Conservation (phyloP, 2,888 invertebrate genomes). For the Andrena flavipes region DNA sequence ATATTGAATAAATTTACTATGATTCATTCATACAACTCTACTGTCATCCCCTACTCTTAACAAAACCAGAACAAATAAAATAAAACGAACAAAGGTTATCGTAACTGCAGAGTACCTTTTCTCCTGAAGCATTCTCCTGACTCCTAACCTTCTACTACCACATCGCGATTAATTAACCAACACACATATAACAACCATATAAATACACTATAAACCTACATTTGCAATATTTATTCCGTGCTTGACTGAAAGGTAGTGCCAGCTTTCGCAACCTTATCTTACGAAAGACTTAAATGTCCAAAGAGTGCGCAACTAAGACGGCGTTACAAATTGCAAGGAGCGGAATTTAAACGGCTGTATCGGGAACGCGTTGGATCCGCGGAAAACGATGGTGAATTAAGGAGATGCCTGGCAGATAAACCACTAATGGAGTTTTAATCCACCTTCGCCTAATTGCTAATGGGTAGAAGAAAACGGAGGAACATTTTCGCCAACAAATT, state of each 20-base stretch:
- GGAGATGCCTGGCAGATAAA: slow-evolving; percentile 69
- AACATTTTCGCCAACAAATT: slow-evolving; percentile 54
- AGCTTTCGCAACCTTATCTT: neutral
- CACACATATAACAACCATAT: neutral
- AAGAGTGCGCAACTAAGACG: neutral
- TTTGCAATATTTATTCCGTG: neutral
- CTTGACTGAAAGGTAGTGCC: neutral
- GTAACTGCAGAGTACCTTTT: too few relatives aligned
- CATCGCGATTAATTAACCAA: neutral
- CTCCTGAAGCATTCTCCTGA: neutral
- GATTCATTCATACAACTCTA: too few relatives aligned
- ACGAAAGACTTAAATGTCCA: neutral
- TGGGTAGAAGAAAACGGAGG: slow-evolving; percentile 40
- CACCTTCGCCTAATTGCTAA: slow-evolving; percentile 73
- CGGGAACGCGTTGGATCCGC: neutral
- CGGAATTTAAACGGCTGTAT: neutral
- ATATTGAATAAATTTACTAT: too few relatives aligned
- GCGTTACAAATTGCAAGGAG: neutral
- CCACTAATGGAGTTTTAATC: slow-evolving; percentile 76
- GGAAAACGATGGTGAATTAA: neutral
- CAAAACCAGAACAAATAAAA: too few relatives aligned
- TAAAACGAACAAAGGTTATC: neutral
- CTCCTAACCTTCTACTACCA: neutral
- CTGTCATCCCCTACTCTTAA: too few relatives aligned
- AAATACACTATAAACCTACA: neutral